Evolutionary conservation across 2,797 vertebrate species (phyloP).

Genomic region (Glossophaga mutica): DNA sequence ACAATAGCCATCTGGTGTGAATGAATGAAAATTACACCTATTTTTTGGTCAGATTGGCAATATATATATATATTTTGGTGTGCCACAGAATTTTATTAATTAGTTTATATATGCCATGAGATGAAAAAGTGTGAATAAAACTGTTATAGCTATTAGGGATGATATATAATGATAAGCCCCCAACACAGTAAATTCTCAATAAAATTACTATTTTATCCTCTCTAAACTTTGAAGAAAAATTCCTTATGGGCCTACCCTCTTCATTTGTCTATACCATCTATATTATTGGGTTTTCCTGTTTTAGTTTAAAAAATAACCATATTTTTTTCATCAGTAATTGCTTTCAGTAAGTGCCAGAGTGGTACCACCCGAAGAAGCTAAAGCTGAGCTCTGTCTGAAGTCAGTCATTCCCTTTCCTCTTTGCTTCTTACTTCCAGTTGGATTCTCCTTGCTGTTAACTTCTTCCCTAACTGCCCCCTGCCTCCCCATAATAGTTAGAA

Average conservation of each 20-base stretch:
- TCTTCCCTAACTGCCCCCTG: background rate
- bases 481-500: fast-evolving
- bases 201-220: background rate
- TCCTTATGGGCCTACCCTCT: background rate
- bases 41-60: no score
- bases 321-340: background rate
- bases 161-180: background rate
- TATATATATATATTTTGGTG: no score
- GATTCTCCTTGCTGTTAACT: background rate
- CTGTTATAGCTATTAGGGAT: background rate
- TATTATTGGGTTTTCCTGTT: background rate
- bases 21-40: no score
- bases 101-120: no score
- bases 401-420: background rate
- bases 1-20: no score
- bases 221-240: background rate
- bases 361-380: background rate
- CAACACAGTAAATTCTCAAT: background rate
- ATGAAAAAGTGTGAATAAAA: no score
- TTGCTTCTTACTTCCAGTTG: background rate
- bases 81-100: no score
- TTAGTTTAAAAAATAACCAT: background rate
- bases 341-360: background rate
- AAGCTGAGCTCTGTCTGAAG: background rate
- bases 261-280: background rate